These are phyloP conservation scores for Ooceraea biroi DNA, from an alignment of 1,140 invertebrate genomes.

Conservation along the genomic window DNA sequence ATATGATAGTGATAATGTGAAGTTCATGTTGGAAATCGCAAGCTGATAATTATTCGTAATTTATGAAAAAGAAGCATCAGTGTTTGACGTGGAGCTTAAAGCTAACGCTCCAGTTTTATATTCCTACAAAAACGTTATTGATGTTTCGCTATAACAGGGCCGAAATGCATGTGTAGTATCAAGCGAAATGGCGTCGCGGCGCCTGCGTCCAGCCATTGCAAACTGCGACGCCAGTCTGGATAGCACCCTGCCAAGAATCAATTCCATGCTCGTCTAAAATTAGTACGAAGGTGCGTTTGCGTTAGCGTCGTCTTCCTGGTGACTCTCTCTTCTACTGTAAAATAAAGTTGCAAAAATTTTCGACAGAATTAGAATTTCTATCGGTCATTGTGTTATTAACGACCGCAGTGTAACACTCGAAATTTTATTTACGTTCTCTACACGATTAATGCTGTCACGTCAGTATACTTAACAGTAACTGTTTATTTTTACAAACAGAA, in stretches of 20 bases:
- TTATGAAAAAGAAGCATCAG: slow-evolving; percentile 16
- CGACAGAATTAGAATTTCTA: neutral
- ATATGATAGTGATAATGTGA: slow-evolving; percentile 1
- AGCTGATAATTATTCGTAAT: slow-evolving; percentile 14
- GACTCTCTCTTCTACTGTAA: slow-evolving; percentile 15
- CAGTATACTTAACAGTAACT: neutral
- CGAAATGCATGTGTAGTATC: slow-evolving; percentile 21
- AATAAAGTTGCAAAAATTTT: neutral
- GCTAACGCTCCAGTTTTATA: neutral
- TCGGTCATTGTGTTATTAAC: neutral
- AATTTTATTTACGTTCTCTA: neutral
- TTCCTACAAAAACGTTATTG: slow-evolving; percentile 26
- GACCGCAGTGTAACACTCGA: slow-evolving; percentile 6
- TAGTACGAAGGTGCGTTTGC: slow-evolving; percentile 8
- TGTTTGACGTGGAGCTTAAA: neutral
- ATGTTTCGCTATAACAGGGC: slow-evolving; percentile 25
- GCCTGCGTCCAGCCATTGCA: slow-evolving; percentile 46
- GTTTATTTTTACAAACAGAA: too few species aligned
- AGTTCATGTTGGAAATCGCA: slow-evolving; percentile 6
- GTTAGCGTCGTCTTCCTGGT: neutral
- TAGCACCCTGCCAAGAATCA: slow-evolving; percentile 46
- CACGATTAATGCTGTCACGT: neutral
- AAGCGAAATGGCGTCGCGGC: slow-evolving; percentile 53
- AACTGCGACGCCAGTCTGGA: slow-evolving; percentile 34
- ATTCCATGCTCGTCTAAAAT: slow-evolving; percentile 42